Evolutionary conservation across 2,113 vertebrate species (phyloP).

Genomic region (Pleuronectes platessa): DNA sequence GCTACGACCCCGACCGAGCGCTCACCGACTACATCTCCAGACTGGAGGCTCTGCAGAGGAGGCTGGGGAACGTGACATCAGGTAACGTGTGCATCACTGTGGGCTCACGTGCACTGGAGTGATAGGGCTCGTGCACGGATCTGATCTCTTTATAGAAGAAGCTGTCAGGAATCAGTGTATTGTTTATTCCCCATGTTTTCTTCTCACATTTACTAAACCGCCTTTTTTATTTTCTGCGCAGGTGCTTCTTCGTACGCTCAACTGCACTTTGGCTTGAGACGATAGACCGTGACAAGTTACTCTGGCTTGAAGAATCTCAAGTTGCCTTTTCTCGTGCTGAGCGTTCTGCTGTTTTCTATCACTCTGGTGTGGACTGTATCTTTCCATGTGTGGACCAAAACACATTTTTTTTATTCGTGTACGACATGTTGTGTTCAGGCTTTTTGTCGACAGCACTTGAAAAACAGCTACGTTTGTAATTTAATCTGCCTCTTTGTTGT

Average conservation of each 20-base stretch:
- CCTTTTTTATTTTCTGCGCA: slow-evolving; percentile 50
- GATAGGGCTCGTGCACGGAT: background rate
- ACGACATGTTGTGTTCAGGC: slow-evolving; percentile 76
- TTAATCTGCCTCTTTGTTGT: slow-evolving; percentile 83
- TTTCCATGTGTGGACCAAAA: slow-evolving; percentile 90
- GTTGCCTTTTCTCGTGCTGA: slow-evolving; percentile 86
- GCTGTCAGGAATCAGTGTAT: no score
- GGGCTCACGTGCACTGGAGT: background rate
- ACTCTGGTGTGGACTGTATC: slow-evolving; percentile 79
- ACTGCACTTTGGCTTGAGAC: slow-evolving; percentile 90
- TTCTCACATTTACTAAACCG: background rate
- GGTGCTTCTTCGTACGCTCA: slow-evolving; percentile 87
- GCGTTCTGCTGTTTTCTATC: slow-evolving; percentile 85
- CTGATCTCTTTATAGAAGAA: no score
- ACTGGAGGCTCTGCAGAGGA: slow-evolving; percentile 92
- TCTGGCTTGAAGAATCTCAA: slow-evolving; percentile 82
- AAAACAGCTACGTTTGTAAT: slow-evolving; percentile 85
- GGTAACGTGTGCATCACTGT: slow-evolving; percentile 73
- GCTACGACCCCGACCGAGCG: slow-evolving; percentile 94
- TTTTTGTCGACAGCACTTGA: slow-evolving; percentile 83
- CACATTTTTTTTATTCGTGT: slow-evolving; percentile 73
- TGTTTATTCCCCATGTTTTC: background rate
- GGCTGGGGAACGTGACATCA: slow-evolving; percentile 92
- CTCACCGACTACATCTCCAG: slow-evolving; percentile 95
- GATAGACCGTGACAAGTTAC: slow-evolving; percentile 83